Base-by-base conservation (phyloP, 2,797 vertebrate genomes). In the Hoplostethus mediterraneus region DNA sequence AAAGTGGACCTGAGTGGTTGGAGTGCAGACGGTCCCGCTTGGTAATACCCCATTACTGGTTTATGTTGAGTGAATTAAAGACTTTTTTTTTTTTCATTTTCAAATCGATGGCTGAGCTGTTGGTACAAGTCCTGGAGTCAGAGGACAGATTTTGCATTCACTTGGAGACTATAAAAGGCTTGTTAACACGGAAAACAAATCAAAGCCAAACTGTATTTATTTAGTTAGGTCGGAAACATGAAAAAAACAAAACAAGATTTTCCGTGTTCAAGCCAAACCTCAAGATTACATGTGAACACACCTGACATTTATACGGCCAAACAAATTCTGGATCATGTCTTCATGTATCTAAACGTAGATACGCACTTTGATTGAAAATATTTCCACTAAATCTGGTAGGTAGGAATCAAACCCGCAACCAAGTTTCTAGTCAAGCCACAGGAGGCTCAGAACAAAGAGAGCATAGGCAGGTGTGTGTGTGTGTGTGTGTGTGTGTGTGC, bases 1-100 rank as follows among this genome's bases (percentile, higher is more conserved):
- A 70, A 80, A 75, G 56, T 64, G 49, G 67, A 75, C 44, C 67
- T 59, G 76, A 85, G 57, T 67, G 73, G 63, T 60, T 62, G 9
- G 16, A 59, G 74, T 52, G 45, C 36, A 77, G 40, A 63, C 67
- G 62, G 61, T 30, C 67, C 68, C 81, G 17, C 45, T 30, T 57
- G 47, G 67, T 68, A 77, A 77, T 13, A 53, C 54, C 31, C 55
- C 21, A 67, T 71, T 63, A 75, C 68, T 31, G 49, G 57, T 68
- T 74, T 62, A 45, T 40, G 61, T 75, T 71, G 73, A 63, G 55
- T 4, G 1, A 80, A 79, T 76, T 59, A 72, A 59, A 75, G 3
- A 62, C 4, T 16, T 10, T 33, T 48, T 49, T 70, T 17, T 0
- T 48, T 64, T 48, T 57, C 28, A 65, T 48, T 64, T 48, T 57